Conservation (phyloP, 2,797 vertebrate species). For the Dromococcyx pavoninus region DNA sequence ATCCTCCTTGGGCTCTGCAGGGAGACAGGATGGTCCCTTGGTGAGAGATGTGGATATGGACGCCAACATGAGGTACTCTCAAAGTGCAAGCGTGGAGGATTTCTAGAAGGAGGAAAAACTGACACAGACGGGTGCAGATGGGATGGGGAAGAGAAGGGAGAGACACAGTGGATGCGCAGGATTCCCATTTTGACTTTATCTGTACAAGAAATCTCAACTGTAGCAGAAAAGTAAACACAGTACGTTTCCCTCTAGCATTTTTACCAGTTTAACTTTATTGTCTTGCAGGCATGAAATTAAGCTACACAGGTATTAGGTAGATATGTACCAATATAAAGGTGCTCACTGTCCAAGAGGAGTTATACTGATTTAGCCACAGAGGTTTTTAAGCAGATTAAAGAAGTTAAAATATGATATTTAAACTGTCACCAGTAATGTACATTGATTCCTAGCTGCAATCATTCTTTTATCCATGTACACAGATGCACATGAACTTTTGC, state of each 20-base stretch:
- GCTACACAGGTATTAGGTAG: slow-evolving; percentile 48
- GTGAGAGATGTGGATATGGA: neutral
- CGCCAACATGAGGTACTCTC: neutral
- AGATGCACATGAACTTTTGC: neutral
- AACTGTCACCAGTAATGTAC: slow-evolving; percentile 5
- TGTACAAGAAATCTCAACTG: neutral
- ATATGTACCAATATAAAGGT: slow-evolving; percentile 14
- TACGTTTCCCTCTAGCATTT: slow-evolving; percentile 12
- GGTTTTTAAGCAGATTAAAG: slow-evolving; percentile 45
- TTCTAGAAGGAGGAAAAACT: neutral
- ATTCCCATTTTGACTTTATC: neutral
- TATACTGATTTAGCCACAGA: slow-evolving; percentile 48
- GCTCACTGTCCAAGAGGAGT: slow-evolving; percentile 34
- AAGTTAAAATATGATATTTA: slow-evolving; percentile 36
- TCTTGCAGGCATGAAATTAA: slow-evolving; percentile 64
- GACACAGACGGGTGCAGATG: neutral
- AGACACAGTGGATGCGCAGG: neutral
- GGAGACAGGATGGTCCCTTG: rapidly evolving
- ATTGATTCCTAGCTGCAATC: neutral
- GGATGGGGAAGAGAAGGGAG: neutral
- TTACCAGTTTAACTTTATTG: slow-evolving; percentile 28
- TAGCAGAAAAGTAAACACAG: slow-evolving; percentile 7
- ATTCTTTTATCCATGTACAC: neutral
- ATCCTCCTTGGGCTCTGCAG: neutral
- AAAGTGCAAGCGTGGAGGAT: rapidly evolving